Base-by-base conservation (phyloP, 2,888 invertebrate genomes). In the Cataglyphis livida region DNA sequence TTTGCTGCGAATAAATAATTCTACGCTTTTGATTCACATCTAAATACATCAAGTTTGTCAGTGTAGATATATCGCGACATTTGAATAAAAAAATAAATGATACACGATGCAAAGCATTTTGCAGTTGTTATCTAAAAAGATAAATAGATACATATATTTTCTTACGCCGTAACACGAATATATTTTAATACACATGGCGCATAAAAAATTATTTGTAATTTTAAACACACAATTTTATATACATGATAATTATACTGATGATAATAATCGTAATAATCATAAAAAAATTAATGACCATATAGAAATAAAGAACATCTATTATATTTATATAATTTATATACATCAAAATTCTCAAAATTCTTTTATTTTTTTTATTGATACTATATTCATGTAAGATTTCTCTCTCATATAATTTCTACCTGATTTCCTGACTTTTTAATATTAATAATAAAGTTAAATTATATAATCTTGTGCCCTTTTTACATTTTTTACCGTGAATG, bases 91-190 rank as follows among this genome's bases (percentile, higher is more conserved):
- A 25, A 25, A 25, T 25, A 25, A 25, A 3, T 10, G 6, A 12
- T n/a, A 65, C 5, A 2, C 15, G 15, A 62, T 21, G 32, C 51
- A 15, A 65, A 64, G 18, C 18, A 48, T n/a, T 65, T 25, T 76
- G 54, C 38, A 35, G 57, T 64, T 25, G 66, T 41, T 76, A 38
- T 64, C 35, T 62, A 35, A 10, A 65, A 54, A 54, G 5, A 38
- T 15, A 74, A 28, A 21, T 35, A 21, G 32, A 51, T 68, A 68
- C 12, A 48, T 9, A 7, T 44, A 61, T 6, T 32, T n/a, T 4
- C 21, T n/a, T 48, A 12, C 6, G 15, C 15, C 15, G 21, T 15
- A 25, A 5, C 6, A 51, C 1, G 18, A 28, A n/a, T 12, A 25
- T 61, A 61, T 15, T 9, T 18, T 3, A 59, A 73, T 2, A 21